Conservation (phyloP, 2,113 vertebrate genomes). For the Myotis lucifugus region DNA sequence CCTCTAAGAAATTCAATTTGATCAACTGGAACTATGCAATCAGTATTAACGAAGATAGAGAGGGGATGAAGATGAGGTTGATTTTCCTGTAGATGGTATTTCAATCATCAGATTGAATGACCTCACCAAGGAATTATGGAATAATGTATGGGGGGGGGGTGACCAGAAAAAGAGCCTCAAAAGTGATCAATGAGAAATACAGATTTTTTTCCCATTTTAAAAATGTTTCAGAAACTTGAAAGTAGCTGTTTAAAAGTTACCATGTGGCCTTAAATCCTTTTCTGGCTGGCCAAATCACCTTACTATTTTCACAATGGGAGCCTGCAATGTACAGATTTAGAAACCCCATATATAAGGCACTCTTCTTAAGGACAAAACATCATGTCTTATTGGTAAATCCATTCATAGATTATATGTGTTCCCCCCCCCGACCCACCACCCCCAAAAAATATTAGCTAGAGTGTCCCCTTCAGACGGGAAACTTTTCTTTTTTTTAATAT, state of each 20-base stretch:
- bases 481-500: not conserved
- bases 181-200: not conserved
- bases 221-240: not conserved
- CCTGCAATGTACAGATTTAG: not conserved
- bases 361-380: not conserved
- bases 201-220: not conserved
- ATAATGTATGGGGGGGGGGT: not conserved
- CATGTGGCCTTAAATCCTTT: not conserved
- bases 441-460: not conserved
- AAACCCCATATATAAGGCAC: not conserved
- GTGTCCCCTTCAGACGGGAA: not conserved
- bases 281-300: not conserved
- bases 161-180: not conserved
- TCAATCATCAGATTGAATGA: not conserved
- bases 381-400: not conserved
- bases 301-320: not conserved
- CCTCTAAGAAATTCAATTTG: not conserved
- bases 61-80: not conserved
- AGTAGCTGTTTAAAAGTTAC: not conserved
- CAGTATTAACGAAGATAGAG: not conserved
- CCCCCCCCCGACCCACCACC: fast-evolving
- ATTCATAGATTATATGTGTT: not conserved
- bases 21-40: not conserved
- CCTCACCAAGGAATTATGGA: not conserved
- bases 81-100: not conserved